A percentile compares a stretch with the other conserved stretches of the same genome.
These are phyloP conservation scores for Hiodon alosoides DNA, from an alignment of 2,113 vertebrate genomes.

Conservation along the genomic window DNA sequence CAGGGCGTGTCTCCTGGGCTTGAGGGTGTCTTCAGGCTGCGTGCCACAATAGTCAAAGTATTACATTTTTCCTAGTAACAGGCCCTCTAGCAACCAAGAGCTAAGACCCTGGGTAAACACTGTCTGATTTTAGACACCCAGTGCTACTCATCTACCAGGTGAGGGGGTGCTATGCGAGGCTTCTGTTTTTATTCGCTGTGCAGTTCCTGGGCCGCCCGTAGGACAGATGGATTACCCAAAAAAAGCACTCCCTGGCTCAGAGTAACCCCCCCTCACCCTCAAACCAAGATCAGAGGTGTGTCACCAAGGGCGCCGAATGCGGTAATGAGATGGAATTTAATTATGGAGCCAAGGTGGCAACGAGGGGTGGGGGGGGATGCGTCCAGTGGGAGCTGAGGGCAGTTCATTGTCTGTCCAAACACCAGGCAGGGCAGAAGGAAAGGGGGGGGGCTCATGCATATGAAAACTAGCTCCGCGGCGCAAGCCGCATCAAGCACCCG, in stretches of 20 bases:
- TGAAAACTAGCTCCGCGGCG: not conserved
- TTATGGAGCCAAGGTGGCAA: constrained; percentile 41
- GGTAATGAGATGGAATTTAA: constrained; percentile 61
- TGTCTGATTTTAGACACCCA: constrained; percentile 24
- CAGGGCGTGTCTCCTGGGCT: no score
- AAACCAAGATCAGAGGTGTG: constrained; percentile 21
- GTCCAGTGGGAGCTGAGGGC: constrained; percentile 35
- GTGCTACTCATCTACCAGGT: not conserved
- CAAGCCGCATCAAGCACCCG: no score
- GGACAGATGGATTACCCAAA: no score
- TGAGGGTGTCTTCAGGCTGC: no score
- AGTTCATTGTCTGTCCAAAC: constrained; percentile 33
- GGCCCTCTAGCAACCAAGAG: constrained; percentile 26
- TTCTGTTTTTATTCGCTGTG: no score
- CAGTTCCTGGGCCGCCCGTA: no score
- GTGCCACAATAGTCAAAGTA: not conserved
- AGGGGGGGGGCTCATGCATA: not conserved
- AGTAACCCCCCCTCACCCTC: not conserved
- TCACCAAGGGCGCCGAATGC: constrained; percentile 28
- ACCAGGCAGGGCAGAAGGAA: constrained; percentile 5
- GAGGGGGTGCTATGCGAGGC: no score
- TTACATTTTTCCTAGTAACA: constrained; percentile 30
- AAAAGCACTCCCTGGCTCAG: not conserved
- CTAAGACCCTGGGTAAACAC: constrained; percentile 27
- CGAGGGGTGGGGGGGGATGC: not conserved